These are phyloP conservation scores for Belgica antarctica DNA, from an alignment of 2,888 invertebrate genomes.

Conservation along the genomic window DNA sequence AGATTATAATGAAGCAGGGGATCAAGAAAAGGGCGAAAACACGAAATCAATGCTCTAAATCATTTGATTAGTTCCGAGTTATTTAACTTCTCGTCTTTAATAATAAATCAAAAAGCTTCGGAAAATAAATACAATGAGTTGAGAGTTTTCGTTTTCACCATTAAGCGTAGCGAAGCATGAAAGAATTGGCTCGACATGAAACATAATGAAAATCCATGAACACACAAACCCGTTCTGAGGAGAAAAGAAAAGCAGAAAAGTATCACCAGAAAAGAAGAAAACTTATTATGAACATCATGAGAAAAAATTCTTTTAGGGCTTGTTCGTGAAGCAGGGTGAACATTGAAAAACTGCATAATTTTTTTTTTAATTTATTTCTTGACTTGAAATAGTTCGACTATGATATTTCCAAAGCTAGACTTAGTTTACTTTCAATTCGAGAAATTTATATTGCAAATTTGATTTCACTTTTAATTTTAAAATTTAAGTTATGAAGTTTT, in stretches of 20 bases:
- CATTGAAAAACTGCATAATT: no score
- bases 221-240: neutral
- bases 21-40: neutral
- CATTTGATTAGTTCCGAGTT: constrained; percentile 44
- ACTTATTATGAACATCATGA: constrained; percentile 21
- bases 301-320: neutral
- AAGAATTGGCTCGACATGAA: constrained; percentile 25
- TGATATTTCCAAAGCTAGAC: no score
- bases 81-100: constrained; percentile 39
- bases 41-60: constrained; percentile 37
- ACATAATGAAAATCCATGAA: neutral
- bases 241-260: neutral
- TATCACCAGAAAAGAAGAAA: neutral
- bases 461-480: no score
- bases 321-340: no score
- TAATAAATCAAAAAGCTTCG: constrained; percentile 41
- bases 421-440: no score
- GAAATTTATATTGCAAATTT: no score
- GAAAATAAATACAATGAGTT: constrained; percentile 29
- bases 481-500: no score
- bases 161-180: neutral
- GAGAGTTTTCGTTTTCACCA: neutral
- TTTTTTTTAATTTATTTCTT: no score
- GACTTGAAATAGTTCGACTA: no score
- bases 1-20: neutral